Evolutionary conservation across 1,140 invertebrate species (phyloP).

Genomic region (Parasteatoda tepidariorum): DNA sequence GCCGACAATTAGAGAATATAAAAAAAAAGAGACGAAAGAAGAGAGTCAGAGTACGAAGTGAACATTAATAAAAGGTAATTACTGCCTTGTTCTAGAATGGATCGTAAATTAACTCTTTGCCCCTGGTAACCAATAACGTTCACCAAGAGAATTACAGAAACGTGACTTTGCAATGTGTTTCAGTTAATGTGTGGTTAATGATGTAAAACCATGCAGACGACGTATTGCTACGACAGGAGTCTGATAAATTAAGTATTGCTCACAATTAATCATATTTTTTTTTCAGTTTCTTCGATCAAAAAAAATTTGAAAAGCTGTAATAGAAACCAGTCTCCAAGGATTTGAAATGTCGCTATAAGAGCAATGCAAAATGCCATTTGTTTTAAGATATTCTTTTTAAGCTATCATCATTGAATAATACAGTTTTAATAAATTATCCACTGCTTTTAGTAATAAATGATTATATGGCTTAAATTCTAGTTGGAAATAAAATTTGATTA

Average conservation of each 20-base stretch:
- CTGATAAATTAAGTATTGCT: slow-evolving; percentile 24
- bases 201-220: slow-evolving; percentile 25
- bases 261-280: slow-evolving; percentile 16
- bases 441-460: no score
- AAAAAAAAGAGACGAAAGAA: neutral
- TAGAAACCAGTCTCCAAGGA: no score
- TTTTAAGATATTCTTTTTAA: no score
- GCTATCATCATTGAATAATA: no score
- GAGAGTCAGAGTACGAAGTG: neutral
- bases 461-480: no score
- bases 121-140: neutral
- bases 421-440: no score
- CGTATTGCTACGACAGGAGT: neutral
- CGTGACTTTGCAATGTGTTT: slow-evolving; percentile 37
- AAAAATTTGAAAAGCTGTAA: no score
- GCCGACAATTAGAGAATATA: neutral
- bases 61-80: slow-evolving; percentile 46
- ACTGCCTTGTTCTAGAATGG: neutral
- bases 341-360: no score
- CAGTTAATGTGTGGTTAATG: slow-evolving; percentile 38
- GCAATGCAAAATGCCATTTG: no score
- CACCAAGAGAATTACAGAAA: neutral
- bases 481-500: no score
- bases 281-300: neutral
- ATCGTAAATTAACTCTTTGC: slow-evolving; percentile 31